A percentile compares a stretch with the other conserved stretches of the same genome.
Evolutionary conservation across 35 echinoderm and acorn worm species (phyloP).

Genomic region (Lytechinus variegatus): DNA sequence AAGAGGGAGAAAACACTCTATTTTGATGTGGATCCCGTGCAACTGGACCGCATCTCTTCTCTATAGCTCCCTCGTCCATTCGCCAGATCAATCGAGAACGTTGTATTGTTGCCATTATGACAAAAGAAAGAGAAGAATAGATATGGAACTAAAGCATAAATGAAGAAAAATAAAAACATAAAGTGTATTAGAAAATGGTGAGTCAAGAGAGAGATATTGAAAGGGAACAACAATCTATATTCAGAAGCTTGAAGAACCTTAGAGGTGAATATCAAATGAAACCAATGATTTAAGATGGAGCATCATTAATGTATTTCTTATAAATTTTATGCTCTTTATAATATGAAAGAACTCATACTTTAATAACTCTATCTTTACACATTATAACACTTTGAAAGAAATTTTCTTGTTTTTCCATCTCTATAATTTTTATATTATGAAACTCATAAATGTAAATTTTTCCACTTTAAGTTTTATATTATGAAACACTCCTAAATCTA

Average conservation of each 20-base stretch:
- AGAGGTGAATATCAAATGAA: background rate
- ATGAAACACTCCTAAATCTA: no score
- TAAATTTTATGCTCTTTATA: no score
- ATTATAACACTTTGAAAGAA: background rate
- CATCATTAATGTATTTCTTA: background rate
- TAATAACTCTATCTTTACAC: background rate
- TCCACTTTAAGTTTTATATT: no score
- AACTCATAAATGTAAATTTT: background rate
- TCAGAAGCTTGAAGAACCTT: background rate
- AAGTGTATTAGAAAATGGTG: background rate
- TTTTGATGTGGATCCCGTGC: background rate
- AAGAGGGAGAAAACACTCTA: background rate
- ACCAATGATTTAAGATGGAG: background rate
- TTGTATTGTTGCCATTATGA: background rate
- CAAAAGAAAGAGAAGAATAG: background rate
- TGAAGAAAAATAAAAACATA: background rate
- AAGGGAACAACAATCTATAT: background rate
- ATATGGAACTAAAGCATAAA: background rate
- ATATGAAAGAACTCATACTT: background rate
- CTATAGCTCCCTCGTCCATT: background rate
- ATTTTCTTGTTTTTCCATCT: background rate
- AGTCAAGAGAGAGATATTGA: background rate
- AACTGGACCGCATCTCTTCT: conserved; percentile 13
- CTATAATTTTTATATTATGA: background rate
- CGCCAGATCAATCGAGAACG: background rate